Conservation (phyloP, 2,797 vertebrate genomes). For the Salmo trutta region DNA sequence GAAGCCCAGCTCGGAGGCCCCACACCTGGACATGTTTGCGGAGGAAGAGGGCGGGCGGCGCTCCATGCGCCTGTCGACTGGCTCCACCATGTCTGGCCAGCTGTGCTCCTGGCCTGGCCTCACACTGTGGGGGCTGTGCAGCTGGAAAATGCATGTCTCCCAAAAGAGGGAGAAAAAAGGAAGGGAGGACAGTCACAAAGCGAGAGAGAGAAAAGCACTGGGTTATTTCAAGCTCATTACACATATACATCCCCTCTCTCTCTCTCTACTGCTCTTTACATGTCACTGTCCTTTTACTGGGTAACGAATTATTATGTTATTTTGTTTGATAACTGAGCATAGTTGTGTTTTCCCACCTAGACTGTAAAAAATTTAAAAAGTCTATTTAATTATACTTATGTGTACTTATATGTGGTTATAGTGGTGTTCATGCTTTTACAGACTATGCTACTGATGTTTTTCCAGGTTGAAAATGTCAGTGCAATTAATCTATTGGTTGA, state of each 20-base stretch:
- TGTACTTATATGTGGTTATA: background rate
- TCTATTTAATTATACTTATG: background rate
- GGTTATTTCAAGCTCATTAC: constrained; percentile 78
- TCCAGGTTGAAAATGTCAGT: constrained; percentile 13
- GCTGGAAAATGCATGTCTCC: constrained; percentile 85
- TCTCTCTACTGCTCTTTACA: constrained; percentile 19
- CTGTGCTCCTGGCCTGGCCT: constrained; percentile 84
- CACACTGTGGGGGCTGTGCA: constrained; percentile 84
- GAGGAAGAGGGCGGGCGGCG: constrained; percentile 84
- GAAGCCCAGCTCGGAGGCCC: constrained; percentile 81
- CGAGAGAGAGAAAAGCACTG: constrained; percentile 57
- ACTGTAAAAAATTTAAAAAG: background rate
- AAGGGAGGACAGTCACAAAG: constrained; percentile 49
- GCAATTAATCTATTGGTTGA: background rate
- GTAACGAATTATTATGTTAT: background rate
- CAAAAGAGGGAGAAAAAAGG: constrained; percentile 71
- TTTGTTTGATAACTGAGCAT: constrained; percentile 5
- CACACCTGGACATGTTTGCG: constrained; percentile 86
- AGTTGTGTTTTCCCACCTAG: constrained; percentile 24
- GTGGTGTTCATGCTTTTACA: constrained; percentile 5
- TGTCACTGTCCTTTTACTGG: background rate
- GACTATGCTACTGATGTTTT: constrained; percentile 9
- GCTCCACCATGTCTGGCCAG: constrained; percentile 86
- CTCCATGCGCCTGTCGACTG: constrained; percentile 85
- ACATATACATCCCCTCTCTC: constrained; percentile 64